Base-by-base conservation (phyloP, 2,113 vertebrate genomes). In the Phocoena sinus region DNA sequence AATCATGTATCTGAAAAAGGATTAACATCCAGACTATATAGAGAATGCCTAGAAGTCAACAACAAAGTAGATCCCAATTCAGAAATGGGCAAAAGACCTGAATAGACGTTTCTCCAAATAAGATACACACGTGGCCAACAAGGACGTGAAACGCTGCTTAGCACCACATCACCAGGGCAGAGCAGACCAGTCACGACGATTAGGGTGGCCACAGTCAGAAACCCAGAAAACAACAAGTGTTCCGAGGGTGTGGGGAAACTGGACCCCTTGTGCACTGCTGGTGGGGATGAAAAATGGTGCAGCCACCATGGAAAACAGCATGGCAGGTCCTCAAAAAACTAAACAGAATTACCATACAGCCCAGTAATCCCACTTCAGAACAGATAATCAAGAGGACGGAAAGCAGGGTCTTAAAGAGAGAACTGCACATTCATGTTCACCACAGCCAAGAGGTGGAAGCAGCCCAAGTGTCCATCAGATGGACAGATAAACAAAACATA, bases 181-280 rank as follows among this genome's bases (percentile, higher is more conserved):
- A 13, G 1, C 10, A 89, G 92, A 47, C 77, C 21, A 0, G 18
- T 71, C 53, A 31, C 3, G 31, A 3, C 2, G 2, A 47, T 20
- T 18, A 25, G 38, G 20, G 4, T 4, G 25, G n/a, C 38, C n/a
- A 26, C 38, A 8, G 50, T 25, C 33, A n/a, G 86, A 71, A 31
- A 44, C 31, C 26, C 8, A 65, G 81, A 79, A 68, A 58, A 53
- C 18, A 25, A 20, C 1, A 8, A 38, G 38, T 0, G 0, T 10
- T 13, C 50, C 0, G 2, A 81, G 77, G 77, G 20, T 6, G 13
- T 3, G 21, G 50, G 0, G 76, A 13, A 9, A 36, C 21, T 20
- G 20, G 50, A 15, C 3, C 21, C 53, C 8, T 18, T 0, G 14
- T 5, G 2, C 53, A 25, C 21, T 0, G 3, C 63, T 10, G 10